These are phyloP conservation scores for Pocillopora meandrina DNA, from an alignment of 92 coral and sea anemone species.

Conservation along the genomic window DNA sequence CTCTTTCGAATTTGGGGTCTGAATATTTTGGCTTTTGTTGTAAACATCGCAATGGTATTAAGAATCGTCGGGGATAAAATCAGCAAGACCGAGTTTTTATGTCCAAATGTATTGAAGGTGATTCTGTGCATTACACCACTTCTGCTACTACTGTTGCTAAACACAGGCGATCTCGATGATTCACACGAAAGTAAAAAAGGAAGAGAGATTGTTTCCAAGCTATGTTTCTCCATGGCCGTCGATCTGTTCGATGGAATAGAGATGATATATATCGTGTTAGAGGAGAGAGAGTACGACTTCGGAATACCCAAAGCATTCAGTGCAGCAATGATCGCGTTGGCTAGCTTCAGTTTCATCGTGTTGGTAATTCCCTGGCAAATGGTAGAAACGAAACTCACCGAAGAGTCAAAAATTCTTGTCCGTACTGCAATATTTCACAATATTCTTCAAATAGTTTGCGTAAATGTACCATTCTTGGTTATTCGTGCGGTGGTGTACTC, in stretches of 20 bases:
- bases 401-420: neutral
- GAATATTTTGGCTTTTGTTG: neutral
- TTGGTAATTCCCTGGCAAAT: slow-evolving; percentile 33
- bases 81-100: neutral
- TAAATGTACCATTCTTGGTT: slow-evolving; percentile 30
- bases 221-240: slow-evolving; percentile 32
- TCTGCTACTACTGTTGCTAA: neutral
- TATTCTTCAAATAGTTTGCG: neutral
- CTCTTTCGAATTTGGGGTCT: neutral
- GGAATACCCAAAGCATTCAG: neutral
- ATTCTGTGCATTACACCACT: neutral
- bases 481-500: slow-evolving; percentile 38
- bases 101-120: slow-evolving; percentile 13
- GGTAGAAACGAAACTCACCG: slow-evolving; percentile 14
- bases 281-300: slow-evolving; percentile 5
- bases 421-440: neutral
- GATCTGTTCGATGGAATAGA: slow-evolving; percentile 69
- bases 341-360: slow-evolving; percentile 23
- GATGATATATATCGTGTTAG: slow-evolving; percentile 47
- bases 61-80: neutral
- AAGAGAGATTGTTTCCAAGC: slow-evolving; percentile 36
- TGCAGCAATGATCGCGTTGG: slow-evolving; percentile 30
- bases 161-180: neutral
- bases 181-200: neutral
- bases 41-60: neutral